These are phyloP conservation scores for Heliconius aoede DNA, from an alignment of 2,888 invertebrate genomes.

Conservation along the genomic window DNA sequence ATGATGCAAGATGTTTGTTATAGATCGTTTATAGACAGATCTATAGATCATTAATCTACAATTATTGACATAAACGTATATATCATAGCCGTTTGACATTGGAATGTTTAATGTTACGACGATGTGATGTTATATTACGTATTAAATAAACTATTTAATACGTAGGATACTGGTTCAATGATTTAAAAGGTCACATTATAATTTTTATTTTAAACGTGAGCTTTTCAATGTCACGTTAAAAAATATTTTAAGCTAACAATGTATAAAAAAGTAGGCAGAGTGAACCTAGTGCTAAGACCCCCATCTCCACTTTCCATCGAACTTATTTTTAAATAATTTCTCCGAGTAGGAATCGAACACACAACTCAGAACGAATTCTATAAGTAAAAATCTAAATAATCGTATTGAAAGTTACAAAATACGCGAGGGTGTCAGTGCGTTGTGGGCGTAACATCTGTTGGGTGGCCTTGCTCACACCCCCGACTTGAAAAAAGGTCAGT, in stretches of 20 bases:
- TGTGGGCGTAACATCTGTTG: conserved; percentile 70
- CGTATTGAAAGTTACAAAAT: conserved; percentile 35
- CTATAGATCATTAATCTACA: conserved; percentile 26
- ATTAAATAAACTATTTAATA: conserved; percentile 27
- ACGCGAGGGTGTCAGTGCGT: conserved; percentile 60
- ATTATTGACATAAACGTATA: conserved; percentile 20
- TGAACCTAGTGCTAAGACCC: no score
- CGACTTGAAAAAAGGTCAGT: conserved; percentile 58
- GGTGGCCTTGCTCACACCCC: conserved; percentile 64
- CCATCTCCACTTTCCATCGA: no score
- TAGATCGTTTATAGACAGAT: conserved; percentile 21
- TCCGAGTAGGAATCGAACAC: neutral
- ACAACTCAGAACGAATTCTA: neutral
- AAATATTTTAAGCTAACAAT: neutral
- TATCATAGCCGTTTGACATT: conserved; percentile 26
- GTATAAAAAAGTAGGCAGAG: neutral
- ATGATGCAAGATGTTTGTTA: neutral
- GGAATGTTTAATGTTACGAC: conserved; percentile 27
- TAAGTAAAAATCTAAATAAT: neutral
- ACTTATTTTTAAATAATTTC: no score
- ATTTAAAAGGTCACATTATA: conserved; percentile 14
- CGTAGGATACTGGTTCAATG: conserved; percentile 12
- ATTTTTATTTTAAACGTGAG: neutral
- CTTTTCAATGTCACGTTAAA: conserved; percentile 13
- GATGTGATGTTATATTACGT: conserved; percentile 4